Percentiles rank a stretch among this genome's conserved stretches.
These are phyloP conservation scores for Anadara kagoshimensis DNA, from an alignment of 1,140 invertebrate genomes.

Conservation along the genomic window DNA sequence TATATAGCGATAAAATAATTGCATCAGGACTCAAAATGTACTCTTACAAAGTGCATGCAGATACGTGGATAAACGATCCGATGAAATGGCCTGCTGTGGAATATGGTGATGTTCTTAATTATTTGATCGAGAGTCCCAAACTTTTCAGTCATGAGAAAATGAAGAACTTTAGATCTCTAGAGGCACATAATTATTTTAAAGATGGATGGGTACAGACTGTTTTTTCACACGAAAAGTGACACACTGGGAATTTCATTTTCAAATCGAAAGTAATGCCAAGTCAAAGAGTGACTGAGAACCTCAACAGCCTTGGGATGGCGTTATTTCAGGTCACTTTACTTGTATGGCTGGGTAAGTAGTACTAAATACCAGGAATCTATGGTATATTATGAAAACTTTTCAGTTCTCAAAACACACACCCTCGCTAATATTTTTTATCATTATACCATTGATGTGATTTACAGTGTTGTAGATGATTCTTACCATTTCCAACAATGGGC, in stretches of 20 bases:
- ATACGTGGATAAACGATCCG: conserved; percentile 12
- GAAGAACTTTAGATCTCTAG: conserved; percentile 20
- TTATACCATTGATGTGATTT: no score
- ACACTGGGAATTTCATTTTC: neutral
- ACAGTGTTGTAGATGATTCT: no score
- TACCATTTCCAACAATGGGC: no score
- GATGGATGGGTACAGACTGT: conserved; percentile 28
- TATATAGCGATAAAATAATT: neutral
- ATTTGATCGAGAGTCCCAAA: conserved; percentile 7
- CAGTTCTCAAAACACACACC: no score
- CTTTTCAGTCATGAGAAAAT: conserved; percentile 9
- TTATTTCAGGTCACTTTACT: conserved; percentile 15
- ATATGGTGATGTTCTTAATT: conserved; percentile 5
- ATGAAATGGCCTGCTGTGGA: neutral
- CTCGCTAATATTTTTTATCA: no score
- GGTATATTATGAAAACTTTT: no score
- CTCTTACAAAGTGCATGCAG: conserved; percentile 4
- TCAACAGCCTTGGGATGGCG: conserved; percentile 26
- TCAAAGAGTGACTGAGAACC: conserved; percentile 23
- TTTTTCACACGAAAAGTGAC: neutral
- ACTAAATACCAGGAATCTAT: no score
- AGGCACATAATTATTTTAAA: conserved; percentile 16
- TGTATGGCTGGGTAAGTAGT: conserved; percentile 32
- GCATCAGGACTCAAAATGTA: neutral
- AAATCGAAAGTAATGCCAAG: conserved; percentile 17